phyloP scores from a whole-genome alignment of 1,140 invertebrate genomes.

The Lepidurus arcticus region DNA sequence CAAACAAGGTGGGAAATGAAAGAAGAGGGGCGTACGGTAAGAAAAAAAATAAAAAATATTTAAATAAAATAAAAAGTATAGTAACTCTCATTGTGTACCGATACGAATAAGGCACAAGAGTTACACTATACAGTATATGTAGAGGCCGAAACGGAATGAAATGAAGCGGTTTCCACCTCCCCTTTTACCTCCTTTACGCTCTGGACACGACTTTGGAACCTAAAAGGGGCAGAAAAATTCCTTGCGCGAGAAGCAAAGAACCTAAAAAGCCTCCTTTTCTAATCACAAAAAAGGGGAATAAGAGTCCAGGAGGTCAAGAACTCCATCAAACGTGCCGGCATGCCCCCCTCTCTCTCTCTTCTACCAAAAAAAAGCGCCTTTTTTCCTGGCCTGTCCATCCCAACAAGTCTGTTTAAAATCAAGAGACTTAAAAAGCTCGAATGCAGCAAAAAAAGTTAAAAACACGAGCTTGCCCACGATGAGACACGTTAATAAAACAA shows the following conservation, averaged over 20 bases:
- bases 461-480: too few species aligned
- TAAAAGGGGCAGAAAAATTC: neutral
- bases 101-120: too few species aligned
- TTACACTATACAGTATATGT: too few species aligned
- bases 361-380: neutral
- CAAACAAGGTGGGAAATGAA: too few species aligned
- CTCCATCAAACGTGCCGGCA: slow-evolving; percentile 20
- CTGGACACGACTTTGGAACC: neutral
- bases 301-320: slow-evolving; percentile 14
- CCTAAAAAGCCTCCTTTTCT: slow-evolving; percentile 1
- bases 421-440: neutral
- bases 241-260: neutral
- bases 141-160: too few species aligned
- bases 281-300: neutral
- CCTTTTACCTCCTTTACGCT: too few species aligned
- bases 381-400: neutral
- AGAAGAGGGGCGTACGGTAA: too few species aligned
- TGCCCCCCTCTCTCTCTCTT: neutral
- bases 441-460: too few species aligned
- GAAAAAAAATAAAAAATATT: too few species aligned
- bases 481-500: neutral
- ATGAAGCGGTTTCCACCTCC: too few species aligned
- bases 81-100: too few species aligned
- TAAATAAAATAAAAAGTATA: too few species aligned
- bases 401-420: neutral